Percentiles rank a stretch among this genome's conserved stretches.
Evolutionary conservation across 1,140 invertebrate genomes (phyloP).

Genomic region (Drosophila tropicalis): DNA sequence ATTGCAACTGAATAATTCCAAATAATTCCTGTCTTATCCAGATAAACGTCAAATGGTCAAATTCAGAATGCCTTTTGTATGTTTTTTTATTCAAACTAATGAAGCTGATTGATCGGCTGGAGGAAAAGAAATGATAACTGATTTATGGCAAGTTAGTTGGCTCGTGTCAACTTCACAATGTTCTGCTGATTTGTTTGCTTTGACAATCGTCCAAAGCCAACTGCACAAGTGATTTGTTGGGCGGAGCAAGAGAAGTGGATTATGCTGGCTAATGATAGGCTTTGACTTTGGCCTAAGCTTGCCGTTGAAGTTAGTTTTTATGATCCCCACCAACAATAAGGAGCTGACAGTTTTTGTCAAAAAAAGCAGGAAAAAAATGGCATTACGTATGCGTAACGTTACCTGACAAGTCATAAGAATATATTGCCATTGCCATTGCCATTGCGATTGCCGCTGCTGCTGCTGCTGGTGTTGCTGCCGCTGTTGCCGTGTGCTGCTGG

Average conservation of each 20-base stretch:
- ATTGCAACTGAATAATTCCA: too few relatives aligned
- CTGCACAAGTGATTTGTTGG: slow-evolving; percentile 43
- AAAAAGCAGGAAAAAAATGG: slow-evolving; percentile 34
- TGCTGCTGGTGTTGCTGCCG: slow-evolving; percentile 14
- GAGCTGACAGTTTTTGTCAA: slow-evolving; percentile 74
- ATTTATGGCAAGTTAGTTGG: neutral
- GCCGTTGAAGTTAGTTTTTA: slow-evolving; percentile 42
- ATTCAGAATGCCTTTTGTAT: too few relatives aligned
- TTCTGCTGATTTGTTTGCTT: slow-evolving; percentile 53
- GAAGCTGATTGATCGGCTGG: neutral
- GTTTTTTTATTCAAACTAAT: too few relatives aligned
- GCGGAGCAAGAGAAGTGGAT: slow-evolving; percentile 60
- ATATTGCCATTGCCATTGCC: slow-evolving; percentile 54
- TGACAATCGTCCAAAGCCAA: slow-evolving; percentile 38
- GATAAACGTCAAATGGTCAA: too few relatives aligned
- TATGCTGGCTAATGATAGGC: slow-evolving; percentile 71
- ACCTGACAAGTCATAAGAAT: slow-evolving; percentile 68
- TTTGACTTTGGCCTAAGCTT: slow-evolving; percentile 3
- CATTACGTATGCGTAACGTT: slow-evolving; percentile 66
- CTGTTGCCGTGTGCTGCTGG: slow-evolving; percentile 66
- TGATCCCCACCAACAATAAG: slow-evolving; percentile 26
- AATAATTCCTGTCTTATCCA: too few relatives aligned
- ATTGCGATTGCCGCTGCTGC: slow-evolving; percentile 27
- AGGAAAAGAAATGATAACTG: neutral
- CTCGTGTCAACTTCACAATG: slow-evolving; percentile 45